A percentile compares a stretch with the other conserved stretches of the same genome.
These are phyloP conservation scores for Lota lota DNA, from an alignment of 2,113 vertebrate species.

Conservation along the genomic window DNA sequence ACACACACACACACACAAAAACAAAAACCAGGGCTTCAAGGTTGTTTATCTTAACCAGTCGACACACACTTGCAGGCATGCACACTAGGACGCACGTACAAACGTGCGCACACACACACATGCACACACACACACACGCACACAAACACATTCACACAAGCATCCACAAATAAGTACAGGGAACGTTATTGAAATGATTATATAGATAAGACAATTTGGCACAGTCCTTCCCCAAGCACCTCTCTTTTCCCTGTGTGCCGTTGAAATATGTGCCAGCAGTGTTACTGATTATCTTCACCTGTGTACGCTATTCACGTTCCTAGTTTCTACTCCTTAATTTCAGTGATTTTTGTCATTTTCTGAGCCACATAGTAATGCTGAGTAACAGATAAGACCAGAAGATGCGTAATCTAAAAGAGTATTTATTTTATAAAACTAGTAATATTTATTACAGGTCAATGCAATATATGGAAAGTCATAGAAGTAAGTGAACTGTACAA, in stretches of 20 bases:
- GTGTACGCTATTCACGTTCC: background rate
- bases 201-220: too few species aligned
- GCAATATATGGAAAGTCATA: conserved; percentile 52
- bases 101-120: background rate
- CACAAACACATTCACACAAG: background rate
- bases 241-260: too few species aligned
- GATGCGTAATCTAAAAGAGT: conserved; percentile 33
- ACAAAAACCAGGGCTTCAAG: background rate
- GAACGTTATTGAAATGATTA: too few species aligned
- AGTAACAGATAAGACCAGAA: background rate
- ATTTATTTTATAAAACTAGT: conserved; percentile 76
- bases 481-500: conserved; percentile 65
- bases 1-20: background rate
- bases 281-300: too few species aligned
- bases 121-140: background rate
- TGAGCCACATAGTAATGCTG: background rate
- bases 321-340: background rate
- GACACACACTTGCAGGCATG: too few species aligned
- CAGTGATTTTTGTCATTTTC: background rate
- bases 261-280: too few species aligned
- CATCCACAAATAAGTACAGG: background rate
- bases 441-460: conserved; percentile 56
- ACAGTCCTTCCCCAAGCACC: too few species aligned
- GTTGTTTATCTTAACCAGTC: too few species aligned
- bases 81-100: background rate